These are phyloP conservation scores for Leptodactylus fallax DNA, from an alignment of 2,797 vertebrate species.

Conservation along the genomic window DNA sequence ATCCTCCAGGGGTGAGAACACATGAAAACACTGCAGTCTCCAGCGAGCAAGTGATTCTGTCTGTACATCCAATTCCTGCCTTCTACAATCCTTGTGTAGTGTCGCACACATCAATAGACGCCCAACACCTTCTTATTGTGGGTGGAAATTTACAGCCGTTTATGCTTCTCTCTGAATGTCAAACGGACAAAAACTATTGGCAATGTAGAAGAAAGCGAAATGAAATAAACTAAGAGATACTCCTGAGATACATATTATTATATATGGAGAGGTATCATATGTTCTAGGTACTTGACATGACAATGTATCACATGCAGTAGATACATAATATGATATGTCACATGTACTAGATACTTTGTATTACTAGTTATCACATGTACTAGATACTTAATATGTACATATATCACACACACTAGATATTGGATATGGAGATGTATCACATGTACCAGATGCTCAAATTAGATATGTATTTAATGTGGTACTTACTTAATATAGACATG, in stretches of 20 bases:
- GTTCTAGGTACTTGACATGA: no score
- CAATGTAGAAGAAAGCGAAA: neutral
- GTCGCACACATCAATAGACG: neutral
- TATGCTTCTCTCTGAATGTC: neutral
- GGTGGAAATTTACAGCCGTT: neutral
- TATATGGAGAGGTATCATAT: neutral
- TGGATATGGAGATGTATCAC: neutral
- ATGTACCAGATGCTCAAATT: no score
- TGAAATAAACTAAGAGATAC: neutral
- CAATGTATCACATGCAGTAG: neutral
- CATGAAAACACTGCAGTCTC: slow-evolving; percentile 53
- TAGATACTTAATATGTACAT: neutral
- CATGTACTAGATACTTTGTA: no score
- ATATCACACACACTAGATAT: neutral
- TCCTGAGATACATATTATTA: neutral
- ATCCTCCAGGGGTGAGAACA: slow-evolving; percentile 38
- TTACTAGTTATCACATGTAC: neutral
- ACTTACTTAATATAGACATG: no score
- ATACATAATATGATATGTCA: neutral
- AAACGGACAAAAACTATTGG: neutral
- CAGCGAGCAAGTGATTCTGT: slow-evolving; percentile 33
- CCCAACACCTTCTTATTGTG: neutral
- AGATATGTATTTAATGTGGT: no score
- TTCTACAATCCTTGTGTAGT: neutral
- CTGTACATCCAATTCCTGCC: slow-evolving; percentile 28